Conservation (phyloP, 2,797 vertebrate species). For the Lacerta viridis region DNA sequence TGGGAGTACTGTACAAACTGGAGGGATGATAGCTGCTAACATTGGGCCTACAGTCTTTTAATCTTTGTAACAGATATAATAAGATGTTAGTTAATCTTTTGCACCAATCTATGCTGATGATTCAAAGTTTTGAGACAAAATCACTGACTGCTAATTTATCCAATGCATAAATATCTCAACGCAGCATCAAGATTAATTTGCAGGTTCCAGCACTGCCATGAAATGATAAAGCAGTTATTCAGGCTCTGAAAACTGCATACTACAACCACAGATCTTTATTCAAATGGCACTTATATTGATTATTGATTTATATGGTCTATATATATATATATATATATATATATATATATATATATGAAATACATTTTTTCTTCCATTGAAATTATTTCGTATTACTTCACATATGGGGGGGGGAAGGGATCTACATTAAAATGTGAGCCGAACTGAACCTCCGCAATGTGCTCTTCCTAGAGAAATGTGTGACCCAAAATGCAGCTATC, state of each 20-base stretch:
- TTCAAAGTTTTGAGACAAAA: not conserved
- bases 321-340: too few relatives aligned
- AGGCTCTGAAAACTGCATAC: constrained; percentile 21
- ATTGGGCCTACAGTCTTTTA: not conserved
- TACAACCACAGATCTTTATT: constrained; percentile 23
- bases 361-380: constrained; percentile 45
- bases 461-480: too few relatives aligned
- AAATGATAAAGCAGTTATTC: constrained; percentile 46
- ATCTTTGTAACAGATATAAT: not conserved
- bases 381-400: constrained; percentile 35
- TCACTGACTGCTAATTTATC: constrained; percentile 21
- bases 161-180: not conserved
- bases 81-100: not conserved
- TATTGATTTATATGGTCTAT: constrained; percentile 15
- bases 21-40: not conserved
- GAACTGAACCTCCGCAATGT: too few relatives aligned
- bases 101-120: fast-evolving
- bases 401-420: not conserved
- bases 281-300: fast-evolving
- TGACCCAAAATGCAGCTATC: too few relatives aligned
- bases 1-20: not conserved
- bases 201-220: constrained; percentile 44
- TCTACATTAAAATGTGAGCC: too few relatives aligned
- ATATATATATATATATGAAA: not conserved
- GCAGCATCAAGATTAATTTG: constrained; percentile 36